Percentiles rank a stretch among this genome's conserved stretches.
phyloP scores from a whole-genome alignment of 2,888 invertebrate species.

The Meiosimyza decipiens region DNA sequence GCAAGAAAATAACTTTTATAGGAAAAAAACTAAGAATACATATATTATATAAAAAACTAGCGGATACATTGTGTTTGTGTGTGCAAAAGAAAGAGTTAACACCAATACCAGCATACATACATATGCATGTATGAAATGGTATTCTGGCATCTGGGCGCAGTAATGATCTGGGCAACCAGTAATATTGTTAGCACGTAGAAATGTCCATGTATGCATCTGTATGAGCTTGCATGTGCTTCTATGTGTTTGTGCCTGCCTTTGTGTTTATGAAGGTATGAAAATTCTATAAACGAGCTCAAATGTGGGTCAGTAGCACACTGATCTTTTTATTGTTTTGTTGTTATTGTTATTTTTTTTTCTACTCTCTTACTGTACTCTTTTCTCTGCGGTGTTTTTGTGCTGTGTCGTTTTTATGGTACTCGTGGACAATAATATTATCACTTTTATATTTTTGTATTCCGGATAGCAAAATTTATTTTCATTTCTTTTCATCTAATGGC shows the following conservation, averaged over 20 bases:
- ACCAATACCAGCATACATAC: background rate
- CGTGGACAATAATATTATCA: constrained; percentile 61
- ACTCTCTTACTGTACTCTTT: constrained; percentile 37
- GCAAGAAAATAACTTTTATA: too few relatives aligned
- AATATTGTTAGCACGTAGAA: constrained; percentile 8
- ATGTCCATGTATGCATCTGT: constrained; percentile 24
- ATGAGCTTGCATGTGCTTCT: constrained; percentile 21
- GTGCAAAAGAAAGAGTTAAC: constrained; percentile 16
- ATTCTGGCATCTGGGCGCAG: constrained; percentile 3
- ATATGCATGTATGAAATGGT: background rate
- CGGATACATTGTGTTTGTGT: background rate
- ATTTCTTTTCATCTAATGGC: constrained; percentile 4
- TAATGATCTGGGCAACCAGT: constrained; percentile 18
- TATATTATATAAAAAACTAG: background rate
- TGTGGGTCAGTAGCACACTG: constrained; percentile 42
- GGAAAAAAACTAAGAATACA: too few relatives aligned
- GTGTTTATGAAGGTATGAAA: constrained; percentile 41
- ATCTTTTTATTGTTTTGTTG: constrained; percentile 41
- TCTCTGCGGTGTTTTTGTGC: constrained; percentile 30
- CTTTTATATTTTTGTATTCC: constrained; percentile 36
- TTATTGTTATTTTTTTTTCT: constrained; percentile 37
- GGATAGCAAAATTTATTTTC: constrained; percentile 5
- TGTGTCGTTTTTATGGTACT: constrained; percentile 49
- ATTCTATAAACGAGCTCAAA: constrained; percentile 40
- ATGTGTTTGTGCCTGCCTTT: constrained; percentile 27